Base-by-base conservation (phyloP, 2,113 vertebrate genomes). In the Myiozetetes cayanensis region DNA sequence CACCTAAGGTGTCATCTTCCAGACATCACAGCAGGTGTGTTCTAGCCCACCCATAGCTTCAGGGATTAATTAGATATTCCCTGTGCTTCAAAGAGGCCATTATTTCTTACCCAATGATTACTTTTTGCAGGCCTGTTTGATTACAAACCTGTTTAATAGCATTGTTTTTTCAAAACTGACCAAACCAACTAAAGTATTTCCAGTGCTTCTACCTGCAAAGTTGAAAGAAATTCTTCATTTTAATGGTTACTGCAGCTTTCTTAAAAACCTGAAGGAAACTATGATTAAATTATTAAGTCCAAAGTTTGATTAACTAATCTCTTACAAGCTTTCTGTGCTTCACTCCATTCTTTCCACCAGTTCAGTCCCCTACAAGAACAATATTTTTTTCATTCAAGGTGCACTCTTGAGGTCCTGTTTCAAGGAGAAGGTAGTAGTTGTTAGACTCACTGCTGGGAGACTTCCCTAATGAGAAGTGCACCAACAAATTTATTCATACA, bases 71-170 rank as follows among this genome's bases (percentile, higher is more conserved):
- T 76, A 28, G 44, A 50, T 68, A 62, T 27, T 91, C 67, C 19
- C 49, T 41, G 19, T 52, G 61, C 61, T 19, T 46, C 19, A 73
- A 90, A 77, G 33, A 27, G 5, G 53, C 62, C 44, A 7, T 52
- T 22, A 55, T 49, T 79, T 91, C 66, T 76, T 77, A 86, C 41
- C 35, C 31, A 59, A 13, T 33, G 33, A 68, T 68, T 58, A 74
- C 37, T 56, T 27, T 25, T 87, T 93, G 37, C 20, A 61, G n/a
- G 68, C 47, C 59, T 91, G 41, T 72, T 46, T 94, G 86, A 93
- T 94, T 96, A 96, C 46, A 96, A 59, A 12, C 52, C 58, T 79
- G 50, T 43, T 62, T 58, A 43, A 91, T 44, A 61, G 71, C 73
- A 79, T 35, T 74, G 18, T 62, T 63, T 84, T 93, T 95, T 86